Base-by-base conservation (phyloP, 2,113 vertebrate species). In the Syngnathoides biaculeatus region DNA sequence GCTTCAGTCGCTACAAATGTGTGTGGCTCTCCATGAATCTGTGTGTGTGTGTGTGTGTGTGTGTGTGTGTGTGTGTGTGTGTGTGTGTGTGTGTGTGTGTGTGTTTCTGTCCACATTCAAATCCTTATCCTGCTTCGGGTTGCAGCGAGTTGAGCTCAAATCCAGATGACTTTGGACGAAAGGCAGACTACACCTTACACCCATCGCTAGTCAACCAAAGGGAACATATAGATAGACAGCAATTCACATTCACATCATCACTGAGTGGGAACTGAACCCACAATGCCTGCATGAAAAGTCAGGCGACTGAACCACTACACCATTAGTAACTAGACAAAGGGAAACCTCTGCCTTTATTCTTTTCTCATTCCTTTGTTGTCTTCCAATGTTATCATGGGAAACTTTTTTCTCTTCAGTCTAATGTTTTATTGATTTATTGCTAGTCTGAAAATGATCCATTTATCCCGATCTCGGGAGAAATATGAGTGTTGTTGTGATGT, bases 351-450 rank as follows among this genome's bases (percentile, higher is more conserved):
- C 66, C 68, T 68, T 43, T 50, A 30, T 69, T 42, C 20, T n/a
- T 2, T 48, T 40, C 61, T 15, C 14, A 8, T 72, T 24, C 43
- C 38, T 43, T 62, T 43, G 39, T 39, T 62, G 8, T 39, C 73
- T 73, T 74, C 71, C 66, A 56, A 48, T 43, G 71, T 81, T 79
- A 79, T 84, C 74, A 4, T 72, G 79, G 77, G 80, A 86, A 75
- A 79, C 59, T 62, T 60, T 40, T 40, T 20, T 71, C 74, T 77
- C 76, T 79, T 82, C 71, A 66, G 71, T 40, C 20, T 81, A 82
- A 90, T 88, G 82, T 84, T 87, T 78, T 89, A 90, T 88, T 85
- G 90, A 91, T 90, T 89, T 83, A 88, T 86, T 19, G 75, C 76
- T 78, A 78, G 72, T 10, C 13, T 42, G 69, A 80, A 77, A 81